Conservation (phyloP, 2,797 vertebrate genomes). For the Xiphophorus birchmanni region DNA sequence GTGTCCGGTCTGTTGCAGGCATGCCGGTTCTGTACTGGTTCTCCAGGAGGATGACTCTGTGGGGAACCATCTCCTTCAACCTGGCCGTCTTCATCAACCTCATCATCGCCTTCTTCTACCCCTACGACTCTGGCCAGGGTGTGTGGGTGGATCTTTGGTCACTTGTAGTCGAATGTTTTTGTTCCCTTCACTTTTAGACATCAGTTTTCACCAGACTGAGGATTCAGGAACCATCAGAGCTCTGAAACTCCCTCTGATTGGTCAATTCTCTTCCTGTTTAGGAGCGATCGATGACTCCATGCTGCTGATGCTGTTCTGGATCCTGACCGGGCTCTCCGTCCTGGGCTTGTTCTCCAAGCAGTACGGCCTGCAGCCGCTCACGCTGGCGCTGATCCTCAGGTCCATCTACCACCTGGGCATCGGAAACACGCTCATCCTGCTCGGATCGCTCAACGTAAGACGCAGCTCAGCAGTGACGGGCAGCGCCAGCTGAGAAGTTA, state of each 20-base stretch:
- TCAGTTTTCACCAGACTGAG: too few species aligned
- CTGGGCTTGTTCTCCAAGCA: constrained; percentile 89
- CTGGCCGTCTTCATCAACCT: constrained; percentile 98
- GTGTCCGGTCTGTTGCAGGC: constrained; percentile 73
- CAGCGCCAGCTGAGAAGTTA: not conserved
- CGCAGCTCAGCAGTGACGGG: too few species aligned
- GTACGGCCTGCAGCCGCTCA: constrained; percentile 90
- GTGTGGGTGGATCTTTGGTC: not conserved
- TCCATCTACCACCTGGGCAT: constrained; percentile 96
- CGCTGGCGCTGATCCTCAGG: constrained; percentile 89
- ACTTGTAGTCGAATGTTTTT: too few species aligned
- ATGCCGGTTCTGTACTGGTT: constrained; percentile 98
- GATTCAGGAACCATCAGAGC: too few species aligned
- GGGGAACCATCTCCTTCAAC: constrained; percentile 98
- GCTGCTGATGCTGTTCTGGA: constrained; percentile 91
- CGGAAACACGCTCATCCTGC: constrained; percentile 90
- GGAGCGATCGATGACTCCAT: constrained; percentile 90
- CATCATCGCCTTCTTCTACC: constrained; percentile 98
- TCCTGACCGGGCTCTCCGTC: constrained; percentile 89
- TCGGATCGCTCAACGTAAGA: constrained; percentile 94
- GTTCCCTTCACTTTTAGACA: too few species aligned
- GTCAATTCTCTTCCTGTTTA: constrained; percentile 7
- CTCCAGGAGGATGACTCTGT: constrained; percentile 95
- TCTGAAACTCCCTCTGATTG: not conserved
- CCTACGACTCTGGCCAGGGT: constrained; percentile 83